phyloP scores from a whole-genome alignment of 2,888 invertebrate genomes.

The Adineta ricciae region DNA sequence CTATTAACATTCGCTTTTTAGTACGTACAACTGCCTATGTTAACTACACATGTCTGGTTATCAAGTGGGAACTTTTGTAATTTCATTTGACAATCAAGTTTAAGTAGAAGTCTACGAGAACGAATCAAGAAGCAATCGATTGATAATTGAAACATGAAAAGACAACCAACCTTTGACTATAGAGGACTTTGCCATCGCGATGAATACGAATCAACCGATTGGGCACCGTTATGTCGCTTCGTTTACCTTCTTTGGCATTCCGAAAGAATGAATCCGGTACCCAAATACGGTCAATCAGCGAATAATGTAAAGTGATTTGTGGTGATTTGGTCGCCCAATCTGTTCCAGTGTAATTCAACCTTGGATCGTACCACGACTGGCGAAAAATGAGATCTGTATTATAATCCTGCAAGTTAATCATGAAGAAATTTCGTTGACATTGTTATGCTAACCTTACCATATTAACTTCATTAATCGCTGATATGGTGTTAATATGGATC shows the following conservation, averaged over 20 bases:
- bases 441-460: constrained; percentile 24
- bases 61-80: too few species aligned
- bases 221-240: constrained; percentile 32
- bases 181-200: constrained; percentile 32
- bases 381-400: constrained; percentile 33
- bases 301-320: constrained; percentile 32
- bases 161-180: constrained; percentile 27
- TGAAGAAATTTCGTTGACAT: not conserved
- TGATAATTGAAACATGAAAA: not conserved
- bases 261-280: too few species aligned
- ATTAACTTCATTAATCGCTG: constrained; percentile 34
- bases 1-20: constrained; percentile 34
- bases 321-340: constrained; percentile 27
- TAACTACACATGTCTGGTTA: too few species aligned
- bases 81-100: constrained; percentile 34
- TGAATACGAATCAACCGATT: too few species aligned
- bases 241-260: constrained; percentile 34
- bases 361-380: constrained; percentile 33
- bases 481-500: constrained; percentile 34
- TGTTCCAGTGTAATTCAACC: constrained; percentile 27
- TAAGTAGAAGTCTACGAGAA: constrained; percentile 11
- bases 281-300: constrained; percentile 33
- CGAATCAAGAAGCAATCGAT: too few species aligned
- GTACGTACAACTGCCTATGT: too few species aligned
- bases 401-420: constrained; percentile 26